A percentile compares a stretch with the other conserved stretches of the same genome.
Conservation (phyloP, 2,797 vertebrate genomes). For the Buphagus erythrorhynchus region DNA sequence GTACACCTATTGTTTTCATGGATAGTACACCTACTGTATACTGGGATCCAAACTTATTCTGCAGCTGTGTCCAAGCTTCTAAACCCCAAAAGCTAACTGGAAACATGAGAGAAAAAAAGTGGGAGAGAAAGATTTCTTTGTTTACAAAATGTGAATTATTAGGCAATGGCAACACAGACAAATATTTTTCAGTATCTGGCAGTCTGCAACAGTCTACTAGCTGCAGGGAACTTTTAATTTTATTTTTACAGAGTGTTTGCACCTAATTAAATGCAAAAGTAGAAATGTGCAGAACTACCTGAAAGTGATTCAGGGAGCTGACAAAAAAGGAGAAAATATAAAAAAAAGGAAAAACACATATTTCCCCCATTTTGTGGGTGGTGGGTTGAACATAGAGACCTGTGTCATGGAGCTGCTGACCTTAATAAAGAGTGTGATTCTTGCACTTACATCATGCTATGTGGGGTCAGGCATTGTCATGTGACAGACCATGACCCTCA, state of each 20-base stretch:
- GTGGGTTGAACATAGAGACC: not conserved
- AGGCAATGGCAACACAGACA: constrained; percentile 62
- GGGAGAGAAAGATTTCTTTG: constrained; percentile 60
- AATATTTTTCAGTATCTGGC: constrained; percentile 60
- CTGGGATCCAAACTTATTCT: constrained; percentile 66
- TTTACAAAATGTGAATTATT: constrained; percentile 69
- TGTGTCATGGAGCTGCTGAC: not conserved
- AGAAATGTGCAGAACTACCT: constrained; percentile 27
- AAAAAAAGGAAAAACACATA: not conserved
- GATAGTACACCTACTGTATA: constrained; percentile 61
- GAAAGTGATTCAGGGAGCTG: constrained; percentile 56
- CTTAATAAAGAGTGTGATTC: not conserved
- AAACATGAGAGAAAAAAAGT: not conserved
- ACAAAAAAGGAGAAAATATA: not conserved
- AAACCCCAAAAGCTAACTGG: not conserved
- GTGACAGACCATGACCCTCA: not conserved
- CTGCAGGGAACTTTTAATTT: constrained; percentile 55
- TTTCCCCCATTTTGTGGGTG: constrained; percentile 13
- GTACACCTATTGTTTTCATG: constrained; percentile 62
- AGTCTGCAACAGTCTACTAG: constrained; percentile 41
- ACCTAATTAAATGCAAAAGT: constrained; percentile 70
- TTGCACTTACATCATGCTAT: not conserved
- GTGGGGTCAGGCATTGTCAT: not conserved
- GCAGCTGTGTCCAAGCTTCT: constrained; percentile 59
- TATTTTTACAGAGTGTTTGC: constrained; percentile 72